phyloP scores from a whole-genome alignment of 1,140 invertebrate species.

The Aphis gossypii region DNA sequence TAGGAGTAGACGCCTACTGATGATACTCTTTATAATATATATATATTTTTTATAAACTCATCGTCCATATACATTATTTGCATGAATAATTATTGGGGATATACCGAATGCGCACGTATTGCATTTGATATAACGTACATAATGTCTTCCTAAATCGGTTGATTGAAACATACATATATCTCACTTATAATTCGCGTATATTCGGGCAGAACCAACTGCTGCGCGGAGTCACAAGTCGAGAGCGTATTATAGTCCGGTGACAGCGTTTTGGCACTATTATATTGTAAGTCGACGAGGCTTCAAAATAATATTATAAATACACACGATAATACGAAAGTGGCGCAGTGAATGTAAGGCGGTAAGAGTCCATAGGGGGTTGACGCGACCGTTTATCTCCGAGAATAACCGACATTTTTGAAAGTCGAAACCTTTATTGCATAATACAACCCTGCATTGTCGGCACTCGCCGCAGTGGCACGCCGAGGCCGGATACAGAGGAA shows the following conservation, averaged over 20 bases:
- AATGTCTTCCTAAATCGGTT: not conserved
- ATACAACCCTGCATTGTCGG: not conserved
- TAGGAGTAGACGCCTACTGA: too few relatives aligned
- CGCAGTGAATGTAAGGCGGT: too few relatives aligned
- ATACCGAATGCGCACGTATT: not conserved
- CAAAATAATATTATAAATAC: slow-evolving; percentile 5
- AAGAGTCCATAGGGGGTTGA: not conserved
- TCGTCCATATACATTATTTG: too few relatives aligned
- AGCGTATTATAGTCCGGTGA: not conserved
- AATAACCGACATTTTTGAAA: slow-evolving; percentile 30
- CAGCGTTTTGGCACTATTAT: not conserved
- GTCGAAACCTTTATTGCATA: slow-evolving; percentile 28
- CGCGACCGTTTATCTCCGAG: not conserved
- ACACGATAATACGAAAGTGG: not conserved
- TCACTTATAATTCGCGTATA: not conserved
- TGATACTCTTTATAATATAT: too few relatives aligned
- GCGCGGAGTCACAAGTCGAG: not conserved
- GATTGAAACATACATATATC: not conserved
- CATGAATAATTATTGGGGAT: not conserved
- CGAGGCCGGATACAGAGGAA: not conserved
- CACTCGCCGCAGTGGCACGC: not conserved
- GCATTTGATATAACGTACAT: not conserved
- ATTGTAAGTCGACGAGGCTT: not conserved
- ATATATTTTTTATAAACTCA: too few relatives aligned
- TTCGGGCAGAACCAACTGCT: not conserved